Percentiles rank a stretch among this genome's conserved stretches.
These are phyloP conservation scores for Colaptes auratus DNA, from an alignment of 2,113 vertebrate species.

Conservation along the genomic window DNA sequence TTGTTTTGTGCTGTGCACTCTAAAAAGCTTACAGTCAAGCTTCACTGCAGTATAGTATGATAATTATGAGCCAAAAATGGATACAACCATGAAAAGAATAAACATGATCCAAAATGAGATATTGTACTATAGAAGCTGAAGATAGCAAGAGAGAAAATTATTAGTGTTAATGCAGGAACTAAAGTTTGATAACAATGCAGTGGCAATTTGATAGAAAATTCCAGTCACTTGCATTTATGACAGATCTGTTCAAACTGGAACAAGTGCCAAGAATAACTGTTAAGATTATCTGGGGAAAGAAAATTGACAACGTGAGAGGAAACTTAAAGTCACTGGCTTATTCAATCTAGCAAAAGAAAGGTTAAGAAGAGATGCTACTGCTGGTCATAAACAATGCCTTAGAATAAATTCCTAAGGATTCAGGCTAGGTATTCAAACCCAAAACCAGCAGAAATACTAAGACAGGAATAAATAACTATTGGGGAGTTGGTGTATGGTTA, in stretches of 20 bases:
- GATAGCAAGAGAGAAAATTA: background rate
- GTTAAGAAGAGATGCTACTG: background rate
- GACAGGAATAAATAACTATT: background rate
- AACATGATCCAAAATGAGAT: background rate
- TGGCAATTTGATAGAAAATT: background rate
- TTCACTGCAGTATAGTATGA: background rate
- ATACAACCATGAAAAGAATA: background rate
- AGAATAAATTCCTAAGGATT: background rate
- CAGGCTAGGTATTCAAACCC: background rate
- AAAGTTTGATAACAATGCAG: background rate
- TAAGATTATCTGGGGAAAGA: background rate
- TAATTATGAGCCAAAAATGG: background rate
- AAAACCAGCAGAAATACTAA: background rate
- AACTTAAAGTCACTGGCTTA: background rate
- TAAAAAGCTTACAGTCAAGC: background rate
- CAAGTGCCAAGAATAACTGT: background rate
- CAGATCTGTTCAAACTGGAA: background rate
- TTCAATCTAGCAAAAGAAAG: background rate
- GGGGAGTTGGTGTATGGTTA: background rate
- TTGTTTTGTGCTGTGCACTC: background rate
- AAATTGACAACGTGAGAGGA: background rate
- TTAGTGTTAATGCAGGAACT: background rate
- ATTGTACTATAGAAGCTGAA: background rate
- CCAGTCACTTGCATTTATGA: background rate
- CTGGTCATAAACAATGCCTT: background rate